These are phyloP conservation scores for Mizuhopecten yessoensis DNA, from an alignment of 1,140 invertebrate genomes.

Conservation along the genomic window DNA sequence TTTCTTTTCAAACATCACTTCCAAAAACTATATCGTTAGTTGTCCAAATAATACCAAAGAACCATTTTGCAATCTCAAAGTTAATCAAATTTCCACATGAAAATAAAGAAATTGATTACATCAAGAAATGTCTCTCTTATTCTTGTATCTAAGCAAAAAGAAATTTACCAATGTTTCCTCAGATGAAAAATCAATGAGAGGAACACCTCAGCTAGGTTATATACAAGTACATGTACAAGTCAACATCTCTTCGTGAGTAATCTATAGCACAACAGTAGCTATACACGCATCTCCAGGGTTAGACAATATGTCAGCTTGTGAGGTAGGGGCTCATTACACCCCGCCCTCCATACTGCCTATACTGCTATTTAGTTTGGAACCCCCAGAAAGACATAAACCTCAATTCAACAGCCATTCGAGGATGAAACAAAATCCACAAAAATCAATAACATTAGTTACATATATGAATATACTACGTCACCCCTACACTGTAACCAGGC, in stretches of 20 bases:
- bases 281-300: background rate
- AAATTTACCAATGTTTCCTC: background rate
- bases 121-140: conserved; percentile 18
- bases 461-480: conserved; percentile 5
- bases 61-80: conserved; percentile 8
- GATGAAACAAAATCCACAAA: conserved; percentile 39
- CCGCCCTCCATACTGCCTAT: background rate
- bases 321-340: background rate
- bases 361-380: conserved; percentile 13
- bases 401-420: conserved; percentile 20
- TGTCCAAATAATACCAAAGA: background rate
- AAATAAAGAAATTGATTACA: conserved; percentile 36
- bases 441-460: conserved; percentile 16
- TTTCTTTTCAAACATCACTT: background rate
- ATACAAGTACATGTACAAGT: background rate
- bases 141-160: conserved; percentile 4
- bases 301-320: background rate
- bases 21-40: background rate
- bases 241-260: background rate
- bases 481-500: background rate
- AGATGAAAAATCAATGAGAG: conserved; percentile 27
- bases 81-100: conserved; percentile 19
- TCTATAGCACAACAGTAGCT: background rate
- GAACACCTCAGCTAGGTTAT: conserved; percentile 14
- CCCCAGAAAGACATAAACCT: background rate